These are phyloP conservation scores for Nasonia longicornis DNA, from an alignment of 1,140 invertebrate genomes.

Conservation along the genomic window DNA sequence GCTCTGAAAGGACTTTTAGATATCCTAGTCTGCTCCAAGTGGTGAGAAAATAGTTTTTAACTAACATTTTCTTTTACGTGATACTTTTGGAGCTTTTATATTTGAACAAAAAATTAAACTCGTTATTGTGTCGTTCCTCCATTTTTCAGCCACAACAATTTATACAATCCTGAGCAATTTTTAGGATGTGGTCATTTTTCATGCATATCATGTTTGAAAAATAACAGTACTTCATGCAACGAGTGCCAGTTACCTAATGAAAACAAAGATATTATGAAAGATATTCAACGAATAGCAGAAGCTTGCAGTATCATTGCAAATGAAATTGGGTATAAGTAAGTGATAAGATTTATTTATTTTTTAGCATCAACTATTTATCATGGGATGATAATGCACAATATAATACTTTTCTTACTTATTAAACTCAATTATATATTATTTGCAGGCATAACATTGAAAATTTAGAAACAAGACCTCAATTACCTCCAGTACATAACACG, in stretches of 20 bases:
- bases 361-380: background rate
- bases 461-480: background rate
- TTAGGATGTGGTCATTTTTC: slow-evolving; percentile 40
- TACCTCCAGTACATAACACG: background rate
- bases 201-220: slow-evolving; percentile 24
- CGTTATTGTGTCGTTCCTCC: background rate
- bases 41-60: slow-evolving; percentile 36
- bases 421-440: background rate
- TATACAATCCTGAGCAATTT: slow-evolving; percentile 33
- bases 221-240: slow-evolving; percentile 2
- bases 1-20: slow-evolving; percentile 42
- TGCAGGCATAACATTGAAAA: background rate
- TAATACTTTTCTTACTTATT: background rate
- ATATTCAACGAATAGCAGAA: slow-evolving; percentile 38
- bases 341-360: background rate
- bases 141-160: slow-evolving; percentile 18
- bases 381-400: background rate
- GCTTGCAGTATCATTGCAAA: slow-evolving; percentile 32
- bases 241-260: slow-evolving; percentile 1
- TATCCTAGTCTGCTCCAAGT: slow-evolving; percentile 44
- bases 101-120: too few species aligned
- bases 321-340: slow-evolving; percentile 29
- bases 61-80: background rate
- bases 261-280: background rate
- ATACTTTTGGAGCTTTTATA: background rate